Conservation (phyloP, 2,797 vertebrate genomes). For the Sebastes minor region DNA sequence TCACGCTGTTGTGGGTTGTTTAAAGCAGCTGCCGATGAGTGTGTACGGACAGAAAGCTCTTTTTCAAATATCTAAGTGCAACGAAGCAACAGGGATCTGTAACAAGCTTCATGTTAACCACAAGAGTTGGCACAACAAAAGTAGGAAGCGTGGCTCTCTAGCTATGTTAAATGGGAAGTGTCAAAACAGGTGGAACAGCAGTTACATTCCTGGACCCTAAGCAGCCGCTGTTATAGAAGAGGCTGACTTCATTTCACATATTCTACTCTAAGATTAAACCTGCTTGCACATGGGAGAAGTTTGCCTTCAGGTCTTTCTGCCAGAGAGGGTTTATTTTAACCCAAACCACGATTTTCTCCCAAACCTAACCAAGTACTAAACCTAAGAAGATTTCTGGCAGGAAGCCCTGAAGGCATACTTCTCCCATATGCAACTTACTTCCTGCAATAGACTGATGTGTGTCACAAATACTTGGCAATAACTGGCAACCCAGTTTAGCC, state of each 20-base stretch:
- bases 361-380: neutral
- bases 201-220: neutral
- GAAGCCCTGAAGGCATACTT: neutral
- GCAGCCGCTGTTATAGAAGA: neutral
- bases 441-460: neutral
- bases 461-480: slow-evolving; percentile 13
- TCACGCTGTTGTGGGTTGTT: neutral
- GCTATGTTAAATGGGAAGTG: slow-evolving; percentile 19
- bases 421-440: slow-evolving; percentile 27
- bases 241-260: neutral
- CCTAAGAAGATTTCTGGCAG: neutral
- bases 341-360: neutral
- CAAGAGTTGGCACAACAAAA: neutral
- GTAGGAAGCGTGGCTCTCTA: neutral
- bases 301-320: neutral
- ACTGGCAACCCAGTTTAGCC: neutral
- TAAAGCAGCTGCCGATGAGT: neutral
- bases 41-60: neutral
- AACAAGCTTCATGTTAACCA: neutral
- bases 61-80: neutral
- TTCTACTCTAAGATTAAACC: neutral
- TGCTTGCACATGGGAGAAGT: neutral
- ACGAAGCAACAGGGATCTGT: slow-evolving; percentile 5
- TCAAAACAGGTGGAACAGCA: slow-evolving; percentile 17
- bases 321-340: neutral